Evolutionary conservation across 2,888 invertebrate species (phyloP).

Genomic region (Antheraea yamamai): DNA sequence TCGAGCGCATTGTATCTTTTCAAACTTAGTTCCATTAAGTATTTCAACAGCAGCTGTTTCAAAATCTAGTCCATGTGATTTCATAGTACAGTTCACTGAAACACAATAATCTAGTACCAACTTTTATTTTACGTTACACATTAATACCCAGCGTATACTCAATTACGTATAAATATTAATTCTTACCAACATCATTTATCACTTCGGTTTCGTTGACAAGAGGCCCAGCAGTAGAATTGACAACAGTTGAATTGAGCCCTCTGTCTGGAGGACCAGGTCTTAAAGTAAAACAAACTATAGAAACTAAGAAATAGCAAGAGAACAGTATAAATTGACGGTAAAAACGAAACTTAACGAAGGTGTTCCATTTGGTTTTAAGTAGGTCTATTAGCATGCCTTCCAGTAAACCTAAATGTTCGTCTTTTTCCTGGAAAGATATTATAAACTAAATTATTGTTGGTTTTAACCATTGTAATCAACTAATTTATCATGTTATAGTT

Average conservation of each 20-base stretch:
- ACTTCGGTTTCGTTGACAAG: conserved; percentile 61
- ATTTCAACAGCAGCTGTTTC: conserved; percentile 66
- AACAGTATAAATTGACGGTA: conserved; percentile 96
- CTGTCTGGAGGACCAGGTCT: conserved; percentile 91
- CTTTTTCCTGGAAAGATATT: conserved; percentile 88
- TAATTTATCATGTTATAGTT: not conserved
- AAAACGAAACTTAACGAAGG: conserved; percentile 97
- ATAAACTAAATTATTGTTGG: not conserved
- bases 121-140: conserved; percentile 14
- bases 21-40: conserved; percentile 57
- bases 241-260: conserved; percentile 57
- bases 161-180: not conserved
- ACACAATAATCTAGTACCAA: conserved; percentile 28
- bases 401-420: conserved; percentile 96
- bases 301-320: conserved; percentile 93
- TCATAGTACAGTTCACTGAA: conserved; percentile 67
- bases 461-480: not conserved
- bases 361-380: conserved; percentile 98
- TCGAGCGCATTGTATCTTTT: conserved; percentile 57
- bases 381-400: conserved; percentile 97
- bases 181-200: conserved; percentile 58
- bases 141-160: not conserved
- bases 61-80: conserved; percentile 49
- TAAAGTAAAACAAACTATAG: conserved; percentile 92
- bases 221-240: conserved; percentile 59